Percentiles rank a stretch among this genome's conserved stretches.
These are phyloP conservation scores for Pomatorhinus ruficollis DNA, from an alignment of 2,113 vertebrate genomes.

Conservation along the genomic window DNA sequence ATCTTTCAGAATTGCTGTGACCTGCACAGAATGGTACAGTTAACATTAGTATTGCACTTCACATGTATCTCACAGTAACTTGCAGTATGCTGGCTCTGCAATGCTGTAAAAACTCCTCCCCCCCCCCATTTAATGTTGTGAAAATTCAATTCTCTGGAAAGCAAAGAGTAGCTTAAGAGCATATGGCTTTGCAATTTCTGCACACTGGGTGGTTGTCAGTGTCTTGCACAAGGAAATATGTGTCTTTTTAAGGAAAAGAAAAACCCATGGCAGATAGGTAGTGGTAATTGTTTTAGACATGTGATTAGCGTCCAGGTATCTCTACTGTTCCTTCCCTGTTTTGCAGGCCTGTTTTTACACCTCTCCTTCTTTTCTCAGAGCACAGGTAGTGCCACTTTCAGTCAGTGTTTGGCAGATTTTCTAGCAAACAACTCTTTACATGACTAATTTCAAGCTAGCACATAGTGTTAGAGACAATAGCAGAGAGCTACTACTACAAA, in stretches of 20 bases:
- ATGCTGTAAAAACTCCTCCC: rapidly evolving
- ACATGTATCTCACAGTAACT: background rate
- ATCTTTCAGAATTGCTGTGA: conserved; percentile 92
- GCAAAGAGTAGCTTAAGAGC: background rate
- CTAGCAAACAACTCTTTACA: background rate
- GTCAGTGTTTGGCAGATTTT: background rate
- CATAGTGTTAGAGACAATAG: too few species aligned
- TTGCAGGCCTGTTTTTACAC: background rate
- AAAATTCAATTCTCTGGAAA: background rate
- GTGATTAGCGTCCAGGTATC: background rate
- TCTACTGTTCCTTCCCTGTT: background rate
- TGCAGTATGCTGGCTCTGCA: background rate
- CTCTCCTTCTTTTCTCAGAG: background rate
- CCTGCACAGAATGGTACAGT: conserved; percentile 66
- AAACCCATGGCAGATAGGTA: background rate
- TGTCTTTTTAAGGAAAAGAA: background rate
- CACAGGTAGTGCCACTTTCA: background rate
- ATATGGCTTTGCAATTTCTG: background rate
- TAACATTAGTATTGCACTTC: background rate
- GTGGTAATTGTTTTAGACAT: background rate
- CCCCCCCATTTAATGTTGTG: background rate
- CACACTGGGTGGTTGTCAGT: background rate
- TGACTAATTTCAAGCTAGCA: background rate
- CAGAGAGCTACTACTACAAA: too few species aligned
- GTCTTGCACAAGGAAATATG: background rate